Base-by-base conservation (phyloP, 2,888 invertebrate genomes). In the Dermolepida albohirtum region DNA sequence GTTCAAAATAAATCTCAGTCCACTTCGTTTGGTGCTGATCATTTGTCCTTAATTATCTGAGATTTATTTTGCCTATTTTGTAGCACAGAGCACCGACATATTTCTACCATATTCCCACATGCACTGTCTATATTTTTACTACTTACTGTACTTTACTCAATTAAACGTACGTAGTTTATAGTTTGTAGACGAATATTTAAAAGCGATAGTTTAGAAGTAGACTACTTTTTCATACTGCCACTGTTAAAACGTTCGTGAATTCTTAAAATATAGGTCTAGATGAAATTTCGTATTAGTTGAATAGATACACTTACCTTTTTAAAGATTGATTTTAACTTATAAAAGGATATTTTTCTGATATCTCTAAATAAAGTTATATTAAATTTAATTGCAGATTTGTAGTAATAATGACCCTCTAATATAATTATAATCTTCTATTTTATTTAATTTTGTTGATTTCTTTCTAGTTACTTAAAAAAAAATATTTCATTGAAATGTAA, bases 11-110 rank as follows among this genome's bases (percentile, higher is more conserved):
- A 71, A 73, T 73, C 71, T 73, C 73, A 73, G 67, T 66, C 10
- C 14, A 17, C 17, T 50, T 17, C 14, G 6, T 14, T 4, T 40
- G 7, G 8, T 54, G 12, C 8, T 10, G 39, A 16, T 14, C 43
- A 44, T 55, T 41, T 22, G 14, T 41, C 17, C 63, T 29, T 40
- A 47, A 22, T 22, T 22, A 22, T n/a, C 57, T 68, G 68, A 69
- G 66, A 64, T 68, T 70, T 70, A 57, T 65, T 68, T 68, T 44
- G 64, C 51, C 49, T 70, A 65, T 74, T 72, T 74, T 70, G 71
- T 65, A 80, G 82, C 82, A 83, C 82, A 79, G 75, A 73, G 83
- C 83, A 83, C 83, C 81, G 76, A 81, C 82, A 83, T 83, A 81
- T 82, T 77, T 83, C 83, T 82, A 82, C 81, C 64, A 64, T 67